Percentiles rank a stretch among this genome's conserved stretches.
Conservation (phyloP, 1,140 invertebrate genomes). For the Zeugodacus cucurbitae region DNA sequence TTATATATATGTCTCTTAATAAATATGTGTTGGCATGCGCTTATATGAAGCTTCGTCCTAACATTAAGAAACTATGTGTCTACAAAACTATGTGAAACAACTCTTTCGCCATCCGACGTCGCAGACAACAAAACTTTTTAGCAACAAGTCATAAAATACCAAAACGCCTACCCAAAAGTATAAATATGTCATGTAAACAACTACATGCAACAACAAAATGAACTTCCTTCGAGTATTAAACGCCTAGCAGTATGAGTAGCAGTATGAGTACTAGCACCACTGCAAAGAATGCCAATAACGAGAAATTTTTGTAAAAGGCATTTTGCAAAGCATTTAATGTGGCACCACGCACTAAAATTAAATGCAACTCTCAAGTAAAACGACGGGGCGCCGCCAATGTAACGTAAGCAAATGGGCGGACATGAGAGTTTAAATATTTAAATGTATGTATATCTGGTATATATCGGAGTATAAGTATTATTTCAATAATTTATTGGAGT, state of each 20-base stretch:
- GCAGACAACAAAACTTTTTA: not conserved
- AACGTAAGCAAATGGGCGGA: too few relatives aligned
- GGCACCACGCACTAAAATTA: conserved; percentile 27
- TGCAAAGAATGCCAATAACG: conserved; percentile 6
- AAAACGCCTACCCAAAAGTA: conserved; percentile 3
- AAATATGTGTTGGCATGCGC: too few relatives aligned
- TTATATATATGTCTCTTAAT: too few relatives aligned
- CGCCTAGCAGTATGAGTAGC: not conserved
- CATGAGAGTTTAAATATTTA: too few relatives aligned
- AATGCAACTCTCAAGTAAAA: not conserved
- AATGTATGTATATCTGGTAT: too few relatives aligned
- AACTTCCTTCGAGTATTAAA: not conserved
- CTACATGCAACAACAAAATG: not conserved
- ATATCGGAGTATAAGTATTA: too few relatives aligned
- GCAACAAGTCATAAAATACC: conserved; percentile 19
- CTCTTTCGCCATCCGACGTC: too few relatives aligned
- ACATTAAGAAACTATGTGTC: not conserved
- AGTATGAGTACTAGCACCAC: too few relatives aligned
- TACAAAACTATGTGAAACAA: not conserved
- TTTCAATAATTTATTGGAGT: too few relatives aligned
- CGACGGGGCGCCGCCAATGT: not conserved
- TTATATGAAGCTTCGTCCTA: too few relatives aligned
- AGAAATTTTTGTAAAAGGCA: not conserved
- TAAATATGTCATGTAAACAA: conserved; percentile 33
- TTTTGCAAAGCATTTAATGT: conserved; percentile 35